phyloP scores from a whole-genome alignment of 2,888 invertebrate species.

The Drosophila prostipennis region DNA sequence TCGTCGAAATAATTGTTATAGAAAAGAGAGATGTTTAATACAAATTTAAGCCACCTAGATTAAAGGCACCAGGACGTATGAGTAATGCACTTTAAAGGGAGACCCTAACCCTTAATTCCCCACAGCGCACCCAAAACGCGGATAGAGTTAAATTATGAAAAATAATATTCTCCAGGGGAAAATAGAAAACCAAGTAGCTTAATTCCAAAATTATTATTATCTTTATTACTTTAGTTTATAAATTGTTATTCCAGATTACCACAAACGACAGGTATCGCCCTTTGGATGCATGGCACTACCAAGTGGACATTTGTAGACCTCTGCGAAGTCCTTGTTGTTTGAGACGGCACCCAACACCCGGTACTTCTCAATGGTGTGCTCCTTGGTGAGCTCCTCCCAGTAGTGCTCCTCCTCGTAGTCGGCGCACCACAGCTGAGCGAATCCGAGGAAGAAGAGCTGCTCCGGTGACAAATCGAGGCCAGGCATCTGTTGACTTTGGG shows the following conservation, averaged over 20 bases:
- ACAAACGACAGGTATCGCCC: conserved; percentile 73
- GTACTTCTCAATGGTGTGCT: conserved; percentile 80
- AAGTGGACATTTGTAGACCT: conserved; percentile 71
- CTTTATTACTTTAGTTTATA: no score
- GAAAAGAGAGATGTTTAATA: no score
- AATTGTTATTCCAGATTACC: conserved; percentile 56
- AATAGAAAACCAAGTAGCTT: no score
- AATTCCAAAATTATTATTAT: no score
- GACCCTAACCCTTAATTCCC: no score
- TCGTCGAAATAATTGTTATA: no score
- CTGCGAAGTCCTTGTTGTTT: conserved; percentile 78
- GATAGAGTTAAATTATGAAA: no score
- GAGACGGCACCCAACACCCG: conserved; percentile 79
- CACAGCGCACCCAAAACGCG: no score
- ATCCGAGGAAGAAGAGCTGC: conserved; percentile 81
- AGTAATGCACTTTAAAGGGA: no score
- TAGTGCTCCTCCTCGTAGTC: conserved; percentile 76
- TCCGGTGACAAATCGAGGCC: conserved; percentile 79
- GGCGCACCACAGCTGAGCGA: conserved; percentile 81
- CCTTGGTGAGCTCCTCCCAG: conserved; percentile 77
- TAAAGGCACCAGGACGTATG: no score
- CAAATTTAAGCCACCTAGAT: no score
- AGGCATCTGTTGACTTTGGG: conserved; percentile 76
- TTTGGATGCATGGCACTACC: conserved; percentile 79
- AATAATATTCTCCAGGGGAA: no score